Percentiles rank a stretch among this genome's conserved stretches.
Evolutionary conservation across 2,888 invertebrate species (phyloP).

Genomic region (Eupsilia transversa): DNA sequence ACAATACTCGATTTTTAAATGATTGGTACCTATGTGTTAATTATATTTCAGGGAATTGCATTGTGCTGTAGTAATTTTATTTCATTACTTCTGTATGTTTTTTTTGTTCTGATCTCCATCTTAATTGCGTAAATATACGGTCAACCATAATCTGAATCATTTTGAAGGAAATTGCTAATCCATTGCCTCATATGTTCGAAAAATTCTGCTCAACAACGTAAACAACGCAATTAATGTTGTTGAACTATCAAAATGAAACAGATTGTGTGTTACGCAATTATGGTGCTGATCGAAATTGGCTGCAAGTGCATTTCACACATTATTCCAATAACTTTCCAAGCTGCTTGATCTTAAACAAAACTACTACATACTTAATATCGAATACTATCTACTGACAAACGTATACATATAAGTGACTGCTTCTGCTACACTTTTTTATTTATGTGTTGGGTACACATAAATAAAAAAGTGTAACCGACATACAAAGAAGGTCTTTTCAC

Average conservation of each 20-base stretch:
- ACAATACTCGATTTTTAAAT: constrained; percentile 24
- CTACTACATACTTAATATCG: neutral
- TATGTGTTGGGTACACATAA: too few relatives aligned
- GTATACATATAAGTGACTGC: neutral
- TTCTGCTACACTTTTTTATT: too few relatives aligned
- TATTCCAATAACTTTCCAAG: neutral
- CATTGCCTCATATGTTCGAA: too few relatives aligned
- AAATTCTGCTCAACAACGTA: too few relatives aligned
- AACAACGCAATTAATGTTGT: too few relatives aligned
- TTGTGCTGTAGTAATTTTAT: neutral
- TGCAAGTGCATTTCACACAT: neutral
- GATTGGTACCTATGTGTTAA: constrained; percentile 9
- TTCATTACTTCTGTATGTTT: neutral
- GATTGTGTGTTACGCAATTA: too few relatives aligned
- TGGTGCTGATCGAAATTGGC: neutral
- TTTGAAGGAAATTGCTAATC: too few relatives aligned
- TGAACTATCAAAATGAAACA: too few relatives aligned
- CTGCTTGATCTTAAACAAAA: neutral
- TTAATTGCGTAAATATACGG: too few relatives aligned
- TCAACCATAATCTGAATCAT: too few relatives aligned
- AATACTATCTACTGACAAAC: neutral
- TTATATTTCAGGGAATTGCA: constrained; percentile 14
- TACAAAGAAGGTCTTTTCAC: constrained; percentile 22
- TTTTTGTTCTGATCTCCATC: too few relatives aligned
- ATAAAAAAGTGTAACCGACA: constrained; percentile 30